These are phyloP conservation scores for Neotoma lepida DNA, from an alignment of 2,113 vertebrate species.

Conservation along the genomic window DNA sequence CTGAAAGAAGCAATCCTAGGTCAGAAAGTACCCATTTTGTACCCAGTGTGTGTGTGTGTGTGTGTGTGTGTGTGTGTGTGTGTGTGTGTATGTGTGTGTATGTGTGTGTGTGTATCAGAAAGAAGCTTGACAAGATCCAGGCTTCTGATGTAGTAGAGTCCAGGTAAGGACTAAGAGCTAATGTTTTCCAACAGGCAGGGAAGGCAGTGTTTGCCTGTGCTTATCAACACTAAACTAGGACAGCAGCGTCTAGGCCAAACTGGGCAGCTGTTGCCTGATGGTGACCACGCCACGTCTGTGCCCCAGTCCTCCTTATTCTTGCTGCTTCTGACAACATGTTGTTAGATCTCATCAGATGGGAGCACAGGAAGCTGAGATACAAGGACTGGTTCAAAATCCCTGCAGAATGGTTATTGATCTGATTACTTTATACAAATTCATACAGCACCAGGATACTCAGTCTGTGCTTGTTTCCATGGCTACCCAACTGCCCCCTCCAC, in stretches of 20 bases:
- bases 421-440: not conserved
- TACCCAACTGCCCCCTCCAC: not conserved
- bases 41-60: not conserved
- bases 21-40: not conserved
- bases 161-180: not conserved
- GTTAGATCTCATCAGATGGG: not conserved
- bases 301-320: not conserved
- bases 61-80: not conserved
- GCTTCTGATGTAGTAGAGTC: not conserved
- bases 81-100: not conserved
- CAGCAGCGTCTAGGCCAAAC: not conserved
- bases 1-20: not conserved
- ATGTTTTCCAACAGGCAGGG: not conserved
- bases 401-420: constrained; percentile 4
- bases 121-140: not conserved
- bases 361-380: not conserved
- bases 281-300: not conserved
- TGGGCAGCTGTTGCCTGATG: not conserved
- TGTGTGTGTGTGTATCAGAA: not conserved
- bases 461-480: not conserved
- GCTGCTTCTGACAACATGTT: not conserved
- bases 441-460: not conserved
- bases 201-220: not conserved
- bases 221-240: not conserved
- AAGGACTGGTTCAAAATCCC: not conserved